Evolutionary conservation across 1,140 invertebrate genomes (phyloP).

Genomic region (Penaeus japonicus): DNA sequence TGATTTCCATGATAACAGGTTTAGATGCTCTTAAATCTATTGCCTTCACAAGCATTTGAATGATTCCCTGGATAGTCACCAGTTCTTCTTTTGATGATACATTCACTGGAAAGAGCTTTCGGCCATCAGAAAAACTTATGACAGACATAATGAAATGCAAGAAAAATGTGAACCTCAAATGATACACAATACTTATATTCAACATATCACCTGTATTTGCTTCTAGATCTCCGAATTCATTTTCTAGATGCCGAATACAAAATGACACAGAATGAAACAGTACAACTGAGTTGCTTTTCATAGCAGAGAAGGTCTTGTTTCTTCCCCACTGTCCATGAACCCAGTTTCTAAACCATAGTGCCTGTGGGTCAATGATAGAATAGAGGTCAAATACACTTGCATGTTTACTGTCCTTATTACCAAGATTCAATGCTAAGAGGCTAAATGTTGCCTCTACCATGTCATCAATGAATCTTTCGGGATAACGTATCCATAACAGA

Average conservation of each 20-base stretch:
- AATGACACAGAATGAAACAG: slow-evolving; percentile 44
- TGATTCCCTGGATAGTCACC: slow-evolving; percentile 31
- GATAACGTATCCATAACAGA: slow-evolving; percentile 57
- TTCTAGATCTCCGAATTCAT: neutral
- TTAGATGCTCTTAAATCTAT: slow-evolving; percentile 21
- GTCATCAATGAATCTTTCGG: slow-evolving; percentile 51
- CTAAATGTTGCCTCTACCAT: slow-evolving; percentile 50
- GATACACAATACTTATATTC: slow-evolving; percentile 24
- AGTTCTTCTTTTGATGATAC: slow-evolving; percentile 48
- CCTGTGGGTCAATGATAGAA: slow-evolving; percentile 52
- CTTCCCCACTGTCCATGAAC: slow-evolving; percentile 56
- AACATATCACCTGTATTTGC: neutral
- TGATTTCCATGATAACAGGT: slow-evolving; percentile 9
- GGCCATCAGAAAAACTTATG: slow-evolving; percentile 49
- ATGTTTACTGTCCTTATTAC: slow-evolving; percentile 1
- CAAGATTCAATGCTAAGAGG: slow-evolving; percentile 27
- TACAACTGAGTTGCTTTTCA: slow-evolving; percentile 50
- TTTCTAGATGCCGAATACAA: slow-evolving; percentile 41
- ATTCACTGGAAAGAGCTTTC: slow-evolving; percentile 54
- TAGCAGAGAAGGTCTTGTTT: slow-evolving; percentile 47
- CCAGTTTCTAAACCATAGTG: slow-evolving; percentile 54
- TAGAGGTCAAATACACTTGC: slow-evolving; percentile 47
- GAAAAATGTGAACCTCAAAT: slow-evolving; percentile 35
- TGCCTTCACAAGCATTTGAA: slow-evolving; percentile 36
- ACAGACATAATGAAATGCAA: slow-evolving; percentile 47